A percentile compares a stretch with the other conserved stretches of the same genome.
Conservation (phyloP, 2,888 invertebrate species). For the Tipula confusa region DNA sequence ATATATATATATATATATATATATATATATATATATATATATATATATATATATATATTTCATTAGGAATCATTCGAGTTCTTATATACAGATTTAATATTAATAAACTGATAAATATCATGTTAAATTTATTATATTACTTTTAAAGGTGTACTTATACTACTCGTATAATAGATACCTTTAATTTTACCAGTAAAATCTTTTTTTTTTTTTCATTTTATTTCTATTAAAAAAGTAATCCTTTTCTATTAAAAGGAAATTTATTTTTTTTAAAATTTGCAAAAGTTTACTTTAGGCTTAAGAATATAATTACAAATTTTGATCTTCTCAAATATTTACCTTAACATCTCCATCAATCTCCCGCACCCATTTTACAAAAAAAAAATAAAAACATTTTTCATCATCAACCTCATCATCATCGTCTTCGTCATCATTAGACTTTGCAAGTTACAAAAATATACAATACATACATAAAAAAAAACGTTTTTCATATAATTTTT, state of each 20-base stretch:
- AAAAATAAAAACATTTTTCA: neutral
- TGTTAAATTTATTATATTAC: no score
- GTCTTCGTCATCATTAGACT: neutral
- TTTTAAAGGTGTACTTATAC: no score
- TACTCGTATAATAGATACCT: neutral
- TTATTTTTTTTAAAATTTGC: neutral
- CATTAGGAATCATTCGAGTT: no score
- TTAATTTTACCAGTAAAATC: neutral
- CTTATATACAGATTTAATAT: neutral
- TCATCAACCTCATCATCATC: neutral
- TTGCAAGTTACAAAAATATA: neutral
- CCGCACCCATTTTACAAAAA: neutral
- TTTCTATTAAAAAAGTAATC: neutral
- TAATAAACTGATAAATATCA: neutral
- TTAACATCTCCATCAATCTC: neutral
- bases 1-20: no score
- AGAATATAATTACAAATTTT: constrained; percentile 21
- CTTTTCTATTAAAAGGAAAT: neutral
- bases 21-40: no score
- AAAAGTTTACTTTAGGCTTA: constrained; percentile 5
- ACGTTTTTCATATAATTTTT: neutral
- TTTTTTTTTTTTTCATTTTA: neutral
- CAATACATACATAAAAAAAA: no score
- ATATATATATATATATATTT: no score
- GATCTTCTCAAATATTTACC: constrained; percentile 3